These are phyloP conservation scores for Girardinichthys multiradiatus DNA, from an alignment of 2,113 vertebrate species.

Conservation along the genomic window DNA sequence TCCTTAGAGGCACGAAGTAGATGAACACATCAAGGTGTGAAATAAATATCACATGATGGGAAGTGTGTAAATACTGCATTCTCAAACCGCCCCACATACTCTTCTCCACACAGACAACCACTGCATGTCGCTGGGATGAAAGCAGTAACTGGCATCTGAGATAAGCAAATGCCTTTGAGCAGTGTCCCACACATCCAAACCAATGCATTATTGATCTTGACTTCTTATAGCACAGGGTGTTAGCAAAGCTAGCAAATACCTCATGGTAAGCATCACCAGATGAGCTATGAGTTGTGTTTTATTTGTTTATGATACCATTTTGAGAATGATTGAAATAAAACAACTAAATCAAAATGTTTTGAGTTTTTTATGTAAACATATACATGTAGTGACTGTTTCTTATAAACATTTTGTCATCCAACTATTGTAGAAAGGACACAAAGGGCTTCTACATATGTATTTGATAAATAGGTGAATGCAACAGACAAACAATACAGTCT, in stretches of 20 bases:
- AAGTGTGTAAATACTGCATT: slow-evolving; percentile 74
- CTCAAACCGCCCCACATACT: slow-evolving; percentile 55
- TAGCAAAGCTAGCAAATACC: slow-evolving; percentile 61
- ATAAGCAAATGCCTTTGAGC: slow-evolving; percentile 80
- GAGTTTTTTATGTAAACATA: background rate
- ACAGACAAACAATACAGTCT: background rate
- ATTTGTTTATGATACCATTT: slow-evolving; percentile 29
- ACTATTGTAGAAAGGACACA: background rate
- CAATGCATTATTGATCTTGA: slow-evolving; percentile 83
- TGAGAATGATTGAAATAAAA: background rate
- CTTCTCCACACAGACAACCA: slow-evolving; percentile 36
- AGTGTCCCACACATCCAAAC: slow-evolving; percentile 74
- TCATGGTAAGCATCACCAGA: slow-evolving; percentile 55
- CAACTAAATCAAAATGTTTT: background rate
- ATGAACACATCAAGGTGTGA: slow-evolving; percentile 78
- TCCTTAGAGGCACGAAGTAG: slow-evolving; percentile 60
- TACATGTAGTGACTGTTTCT: background rate
- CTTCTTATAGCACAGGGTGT: slow-evolving; percentile 66
- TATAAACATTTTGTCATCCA: background rate
- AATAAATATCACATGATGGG: slow-evolving; percentile 73
- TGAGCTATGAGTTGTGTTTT: slow-evolving; percentile 53
- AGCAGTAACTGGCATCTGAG: slow-evolving; percentile 78
- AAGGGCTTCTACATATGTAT: background rate
- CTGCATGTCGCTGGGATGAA: slow-evolving; percentile 72
- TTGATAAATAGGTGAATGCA: background rate